Percentiles rank a stretch among this genome's conserved stretches.
Evolutionary conservation across 2,113 vertebrate species (phyloP).

Genomic region (Lophius piscatorius): DNA sequence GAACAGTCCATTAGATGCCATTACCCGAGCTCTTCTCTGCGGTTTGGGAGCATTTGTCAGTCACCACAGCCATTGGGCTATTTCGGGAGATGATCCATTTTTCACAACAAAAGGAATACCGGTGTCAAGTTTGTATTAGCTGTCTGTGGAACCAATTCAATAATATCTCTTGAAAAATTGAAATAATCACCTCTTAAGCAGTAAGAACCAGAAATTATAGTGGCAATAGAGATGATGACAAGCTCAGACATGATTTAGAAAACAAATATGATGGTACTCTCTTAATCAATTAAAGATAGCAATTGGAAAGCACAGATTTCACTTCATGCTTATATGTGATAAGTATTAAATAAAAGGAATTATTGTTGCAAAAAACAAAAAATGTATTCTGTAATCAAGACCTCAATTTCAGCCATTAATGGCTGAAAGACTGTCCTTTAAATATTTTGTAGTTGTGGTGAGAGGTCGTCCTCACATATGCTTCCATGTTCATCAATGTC

Average conservation of each 20-base stretch:
- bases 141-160: constrained; percentile 16
- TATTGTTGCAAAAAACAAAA: not conserved
- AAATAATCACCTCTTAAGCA: constrained; percentile 11
- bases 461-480: too few relatives aligned
- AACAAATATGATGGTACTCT: not conserved
- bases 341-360: not conserved
- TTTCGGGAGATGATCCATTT: constrained; percentile 52
- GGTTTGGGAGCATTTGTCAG: constrained; percentile 40
- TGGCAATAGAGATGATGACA: constrained; percentile 6
- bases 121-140: constrained; percentile 31
- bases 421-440: not conserved
- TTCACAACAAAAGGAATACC: constrained; percentile 2
- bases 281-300: constrained; percentile 8
- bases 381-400: not conserved
- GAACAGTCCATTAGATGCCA: constrained; percentile 57
- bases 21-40: constrained; percentile 39
- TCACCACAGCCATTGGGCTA: constrained; percentile 33
- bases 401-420: constrained; percentile 13
- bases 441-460: constrained; percentile 7
- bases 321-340: not conserved
- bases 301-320: constrained; percentile 2
- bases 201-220: constrained; percentile 17
- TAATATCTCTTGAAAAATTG: constrained; percentile 21
- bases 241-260: constrained; percentile 10
- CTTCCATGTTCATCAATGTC: too few relatives aligned